Conservation (phyloP, 2,888 invertebrate species). For the Archips crataeganus region DNA sequence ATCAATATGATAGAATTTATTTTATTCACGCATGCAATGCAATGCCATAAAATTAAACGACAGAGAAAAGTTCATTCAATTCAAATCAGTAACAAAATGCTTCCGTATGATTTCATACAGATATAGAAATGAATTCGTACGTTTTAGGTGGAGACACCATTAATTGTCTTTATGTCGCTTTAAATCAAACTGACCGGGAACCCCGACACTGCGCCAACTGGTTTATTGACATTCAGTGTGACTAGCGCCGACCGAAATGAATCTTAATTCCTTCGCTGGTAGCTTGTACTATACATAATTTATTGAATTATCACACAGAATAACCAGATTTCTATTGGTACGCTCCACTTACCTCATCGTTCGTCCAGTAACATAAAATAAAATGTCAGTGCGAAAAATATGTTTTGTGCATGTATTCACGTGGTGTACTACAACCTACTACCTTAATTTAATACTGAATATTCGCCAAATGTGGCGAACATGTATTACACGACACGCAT, state of each 20-base stretch:
- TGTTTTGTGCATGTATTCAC: neutral
- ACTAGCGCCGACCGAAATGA: constrained; percentile 59
- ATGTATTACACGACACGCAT: too few relatives aligned
- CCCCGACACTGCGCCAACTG: constrained; percentile 52
- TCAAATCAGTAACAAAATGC: constrained; percentile 48
- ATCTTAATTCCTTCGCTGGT: constrained; percentile 62
- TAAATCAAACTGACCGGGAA: constrained; percentile 58
- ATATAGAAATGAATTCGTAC: constrained; percentile 33
- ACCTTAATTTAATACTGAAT: too few relatives aligned
- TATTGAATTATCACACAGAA: constrained; percentile 1
- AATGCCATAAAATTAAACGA: constrained; percentile 5
- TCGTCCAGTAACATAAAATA: neutral
- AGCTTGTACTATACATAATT: neutral
- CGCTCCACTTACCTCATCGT: neutral
- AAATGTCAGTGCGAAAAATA: neutral
- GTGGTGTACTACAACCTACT: too few relatives aligned
- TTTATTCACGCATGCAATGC: constrained; percentile 6
- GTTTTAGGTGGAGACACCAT: constrained; percentile 54
- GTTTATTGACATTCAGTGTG: constrained; percentile 70
- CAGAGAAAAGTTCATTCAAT: constrained; percentile 46
- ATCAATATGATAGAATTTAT: neutral
- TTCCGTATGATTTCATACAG: constrained; percentile 45
- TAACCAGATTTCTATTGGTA: constrained; percentile 1
- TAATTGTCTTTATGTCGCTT: constrained; percentile 59
- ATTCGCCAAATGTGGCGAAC: too few relatives aligned